Base-by-base conservation (phyloP, 2,888 invertebrate genomes). In the Cheilosia scutellata region DNA sequence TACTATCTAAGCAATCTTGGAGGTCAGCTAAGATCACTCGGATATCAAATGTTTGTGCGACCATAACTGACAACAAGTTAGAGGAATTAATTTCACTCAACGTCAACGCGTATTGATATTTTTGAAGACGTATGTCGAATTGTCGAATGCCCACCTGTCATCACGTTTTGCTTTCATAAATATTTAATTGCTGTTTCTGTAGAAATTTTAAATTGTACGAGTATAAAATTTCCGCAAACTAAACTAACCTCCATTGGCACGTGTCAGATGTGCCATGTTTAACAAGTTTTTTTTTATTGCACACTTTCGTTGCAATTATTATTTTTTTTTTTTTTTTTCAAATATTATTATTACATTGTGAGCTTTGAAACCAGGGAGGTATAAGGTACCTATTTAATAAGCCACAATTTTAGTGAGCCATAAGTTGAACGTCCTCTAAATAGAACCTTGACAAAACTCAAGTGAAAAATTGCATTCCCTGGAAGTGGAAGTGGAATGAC, bases 11-110 rank as follows among this genome's bases (percentile, higher is more conserved):
- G 37, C 57, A 49, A 49, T 20, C 65, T 60, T 62, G 44, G 77
- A 72, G 78, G 78, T 78, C 78, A 78, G 58, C 37, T n/a, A 51
- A 71, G 71, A 78, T 78, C 78, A 71, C 71, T 70, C n/a, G 25
- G 60, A 60, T 25, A 27, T 37, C 51, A 72, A 40, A 33, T n/a
- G 33, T 51, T 74, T 60, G 47, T 60, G 1, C 29, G 51, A 51
- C 60, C 58, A 58, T 57, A 57, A 57, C 57, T 44, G 42, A 7
- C 49, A 29, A 20, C 13, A 13, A 27, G 37, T 51, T 51, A 33
- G 63, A 47, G 53, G 31, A 62, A 63, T 55, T 55, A 62, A 57
- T 66, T 76, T 49, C 76, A 60, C 76, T 66, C 76, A 16, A 57
- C 49, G 49, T 72, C 51, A 58, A 27, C n/a, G 20, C 51, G 47